A percentile compares a stretch with the other conserved stretches of the same genome.
phyloP scores from a whole-genome alignment of 2,888 invertebrate species.

The Merodon equestris region DNA sequence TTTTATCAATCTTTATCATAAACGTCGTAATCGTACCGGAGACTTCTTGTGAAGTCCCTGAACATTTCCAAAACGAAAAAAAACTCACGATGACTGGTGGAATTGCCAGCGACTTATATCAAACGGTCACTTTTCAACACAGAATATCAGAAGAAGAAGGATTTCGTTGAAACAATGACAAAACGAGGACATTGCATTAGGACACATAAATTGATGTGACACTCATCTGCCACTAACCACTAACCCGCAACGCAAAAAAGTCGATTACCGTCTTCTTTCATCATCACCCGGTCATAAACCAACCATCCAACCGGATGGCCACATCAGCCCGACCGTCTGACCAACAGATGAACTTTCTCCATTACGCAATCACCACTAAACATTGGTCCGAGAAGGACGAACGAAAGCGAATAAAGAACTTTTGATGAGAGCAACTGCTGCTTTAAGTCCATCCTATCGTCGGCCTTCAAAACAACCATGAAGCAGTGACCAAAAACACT shows the following conservation, averaged over 20 bases:
- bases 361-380: conserved; percentile 62
- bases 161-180: no score
- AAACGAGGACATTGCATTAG: no score
- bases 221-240: conserved; percentile 8
- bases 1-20: no score
- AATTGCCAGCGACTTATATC: no score
- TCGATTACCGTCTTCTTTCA: conserved; percentile 45
- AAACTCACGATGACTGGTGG: no score
- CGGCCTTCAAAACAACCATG: conserved; percentile 42
- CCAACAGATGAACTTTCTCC: conserved; percentile 58
- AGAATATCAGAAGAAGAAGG: no score
- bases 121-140: no score
- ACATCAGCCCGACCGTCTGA: conserved; percentile 7
- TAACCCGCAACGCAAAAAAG: conserved; percentile 10
- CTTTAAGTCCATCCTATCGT: conserved; percentile 27
- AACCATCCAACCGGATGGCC: conserved; percentile 28
- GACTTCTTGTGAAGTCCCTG: no score
- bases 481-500: conserved; percentile 56
- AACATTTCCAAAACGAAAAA: no score
- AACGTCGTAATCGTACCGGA: no score
- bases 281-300: conserved; percentile 32
- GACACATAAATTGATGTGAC: conserved; percentile 47
- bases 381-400: conserved; percentile 24
- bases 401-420: background rate
- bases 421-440: conserved; percentile 43